A percentile compares a stretch with the other conserved stretches of the same genome.
These are phyloP conservation scores for Eptesicus fuscus DNA, from an alignment of 2,113 vertebrate genomes.

Conservation along the genomic window DNA sequence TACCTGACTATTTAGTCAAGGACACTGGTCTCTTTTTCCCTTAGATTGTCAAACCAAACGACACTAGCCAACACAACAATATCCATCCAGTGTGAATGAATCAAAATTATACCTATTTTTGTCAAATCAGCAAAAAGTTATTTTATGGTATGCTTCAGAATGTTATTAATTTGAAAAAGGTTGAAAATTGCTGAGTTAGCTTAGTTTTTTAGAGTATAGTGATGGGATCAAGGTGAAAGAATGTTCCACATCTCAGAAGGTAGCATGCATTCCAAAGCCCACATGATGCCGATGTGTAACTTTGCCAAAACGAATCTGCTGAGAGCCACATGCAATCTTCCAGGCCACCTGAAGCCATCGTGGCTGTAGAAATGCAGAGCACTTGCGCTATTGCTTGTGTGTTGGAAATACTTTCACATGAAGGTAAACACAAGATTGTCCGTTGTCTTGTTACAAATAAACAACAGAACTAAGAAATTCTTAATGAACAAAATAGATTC, in stretches of 20 bases:
- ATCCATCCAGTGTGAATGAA: background rate
- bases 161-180: background rate
- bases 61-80: no score
- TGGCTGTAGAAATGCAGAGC: background rate
- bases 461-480: background rate
- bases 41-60: no score
- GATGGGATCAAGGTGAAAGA: background rate
- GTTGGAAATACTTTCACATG: background rate
- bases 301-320: background rate
- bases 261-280: background rate
- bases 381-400: background rate
- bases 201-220: background rate
- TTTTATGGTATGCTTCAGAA: background rate
- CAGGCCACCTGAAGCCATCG: background rate
- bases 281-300: background rate
- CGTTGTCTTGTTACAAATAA: background rate
- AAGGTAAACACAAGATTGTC: background rate
- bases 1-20: no score
- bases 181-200: background rate
- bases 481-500: no score
- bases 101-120: background rate
- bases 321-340: rapidly evolving
- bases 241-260: background rate
- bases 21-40: no score
- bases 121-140: background rate